Evolutionary conservation across 2,888 invertebrate species (phyloP), one percentile per base, ranked within the genome.

Genomic region (Acleris literana): DNA sequence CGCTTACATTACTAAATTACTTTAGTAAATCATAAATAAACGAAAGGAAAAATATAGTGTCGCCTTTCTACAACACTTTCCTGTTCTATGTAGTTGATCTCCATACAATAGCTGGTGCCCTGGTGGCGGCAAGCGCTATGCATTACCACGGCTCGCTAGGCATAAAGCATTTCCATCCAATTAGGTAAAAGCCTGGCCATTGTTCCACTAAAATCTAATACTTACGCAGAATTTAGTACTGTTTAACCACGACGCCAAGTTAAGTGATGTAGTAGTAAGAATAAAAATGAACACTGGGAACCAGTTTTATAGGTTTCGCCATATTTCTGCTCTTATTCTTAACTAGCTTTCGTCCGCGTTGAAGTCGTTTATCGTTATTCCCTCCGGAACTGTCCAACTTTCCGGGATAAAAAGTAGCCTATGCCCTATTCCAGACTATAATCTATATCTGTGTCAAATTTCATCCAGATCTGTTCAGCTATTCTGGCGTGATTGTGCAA

Each of bases 41-140:
- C 44, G 44, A 16, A 16, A 6, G 2, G n/a, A n/a, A 7, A 46
- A n/a, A 17, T 46, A 17, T 17, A 46, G 46, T 46, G 6, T 44
- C 44, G 33, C 48, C 53, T 43, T 39, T 64, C 64, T 22, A 54
- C 13, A n/a, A 9, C n/a, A n/a, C n/a, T 18, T 48, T 16, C 44
- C 46, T 67, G 16, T 16, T 74, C 72, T 73, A 52, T 71, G 68
- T 2, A 56, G 29, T 29, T 59, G 57, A 75, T 75, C 72, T 75
- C 71, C 74, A 75, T 75, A 75, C 74, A 75, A 75, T 75, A 66
- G 70, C 65, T 64, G 58, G 64, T 70, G 72, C 68, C 70, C 52
- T 66, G 66, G 57, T 60, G 63, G 55, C 68, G 63, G 65, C 18
- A 20, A 49, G 67, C 64, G 67, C 68, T 69, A 68, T 61, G 68